Conservation (phyloP, 2,113 vertebrate species). For the Pithys albifrons region DNA sequence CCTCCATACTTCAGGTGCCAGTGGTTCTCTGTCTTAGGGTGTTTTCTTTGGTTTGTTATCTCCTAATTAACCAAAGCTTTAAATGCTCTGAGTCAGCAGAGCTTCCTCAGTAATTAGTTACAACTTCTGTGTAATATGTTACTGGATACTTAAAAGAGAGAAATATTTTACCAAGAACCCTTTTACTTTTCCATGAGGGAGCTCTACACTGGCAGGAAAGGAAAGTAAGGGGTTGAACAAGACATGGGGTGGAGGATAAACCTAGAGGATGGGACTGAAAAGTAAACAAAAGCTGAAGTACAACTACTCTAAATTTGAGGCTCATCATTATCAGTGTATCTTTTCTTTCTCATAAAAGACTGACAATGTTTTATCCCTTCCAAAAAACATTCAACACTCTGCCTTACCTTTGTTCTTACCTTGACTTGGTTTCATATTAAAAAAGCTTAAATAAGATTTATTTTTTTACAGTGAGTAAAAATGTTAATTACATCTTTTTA, state of each 20-base stretch:
- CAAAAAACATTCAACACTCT: background rate
- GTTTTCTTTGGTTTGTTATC: background rate
- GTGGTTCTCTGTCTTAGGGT: background rate
- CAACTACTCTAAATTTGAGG: background rate
- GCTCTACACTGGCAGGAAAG: background rate
- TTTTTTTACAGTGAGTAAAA: background rate
- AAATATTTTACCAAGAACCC: background rate
- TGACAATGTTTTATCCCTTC: background rate
- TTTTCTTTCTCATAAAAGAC: background rate
- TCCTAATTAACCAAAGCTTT: background rate
- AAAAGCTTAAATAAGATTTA: background rate
- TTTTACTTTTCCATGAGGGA: background rate
- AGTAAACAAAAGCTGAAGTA: background rate
- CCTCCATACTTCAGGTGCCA: background rate
- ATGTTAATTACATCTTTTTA: background rate
- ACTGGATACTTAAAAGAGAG: background rate
- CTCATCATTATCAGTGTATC: background rate
- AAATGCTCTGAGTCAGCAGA: background rate
- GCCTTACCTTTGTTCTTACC: background rate
- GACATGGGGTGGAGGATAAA: background rate
- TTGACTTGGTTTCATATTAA: background rate
- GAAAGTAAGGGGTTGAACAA: background rate
- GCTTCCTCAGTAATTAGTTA: background rate
- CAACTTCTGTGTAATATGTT: background rate
- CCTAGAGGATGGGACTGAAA: background rate